Evolutionary conservation across 2,797 vertebrate genomes (phyloP), one percentile per base, ranked within the genome.

Genomic region (Columba guinea): DNA sequence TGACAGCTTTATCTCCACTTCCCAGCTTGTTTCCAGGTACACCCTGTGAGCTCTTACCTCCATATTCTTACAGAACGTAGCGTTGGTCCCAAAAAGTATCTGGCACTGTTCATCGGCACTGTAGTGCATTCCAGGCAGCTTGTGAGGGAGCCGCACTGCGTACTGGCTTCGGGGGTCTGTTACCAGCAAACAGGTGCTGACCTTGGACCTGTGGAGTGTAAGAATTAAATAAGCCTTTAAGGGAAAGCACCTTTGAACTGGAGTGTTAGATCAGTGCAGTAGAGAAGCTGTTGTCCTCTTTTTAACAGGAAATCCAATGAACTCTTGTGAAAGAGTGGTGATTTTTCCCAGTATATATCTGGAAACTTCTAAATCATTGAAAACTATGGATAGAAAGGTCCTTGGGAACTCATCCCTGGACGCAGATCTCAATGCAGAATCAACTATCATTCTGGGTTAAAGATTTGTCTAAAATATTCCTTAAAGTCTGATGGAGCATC

Each of bases 81-180:
- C 99, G 11, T 99, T 99, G 97, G 98, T 99, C 89, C 99, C 99
- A 60, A 99, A 99, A 28, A 99, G 98, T 91, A 99, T 99, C 98
- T 99, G 99, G 97, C 99, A 99, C 97, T 99, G 99, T 62, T 99
- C 99, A 2, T 99, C 98, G 5, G 98, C 98, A 7, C 99, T 99
- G 97, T 99, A 99, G 97, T 99, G 99, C 99, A 99, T 99, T 48
- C 99, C 99, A 0, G 99, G 99, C 82, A 99, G 98, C 93, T 99
- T 99, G 96, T 98, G 98, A 8, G 99, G 98, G 52, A 99, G 98
- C n/a, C 98, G 98, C 48, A 99, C 97, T 0, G 97, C 97, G 2
- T 99, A 98, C 1, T 96, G 98, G 91, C 98, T 99, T 56, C 99
- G 97, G 2, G 98, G 99, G 94, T 99, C 99, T 2, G 99, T 99